A percentile compares a stretch with the other conserved stretches of the same genome.
phyloP scores from a whole-genome alignment of 2,797 vertebrate genomes.

The Jordanella pulchra region DNA sequence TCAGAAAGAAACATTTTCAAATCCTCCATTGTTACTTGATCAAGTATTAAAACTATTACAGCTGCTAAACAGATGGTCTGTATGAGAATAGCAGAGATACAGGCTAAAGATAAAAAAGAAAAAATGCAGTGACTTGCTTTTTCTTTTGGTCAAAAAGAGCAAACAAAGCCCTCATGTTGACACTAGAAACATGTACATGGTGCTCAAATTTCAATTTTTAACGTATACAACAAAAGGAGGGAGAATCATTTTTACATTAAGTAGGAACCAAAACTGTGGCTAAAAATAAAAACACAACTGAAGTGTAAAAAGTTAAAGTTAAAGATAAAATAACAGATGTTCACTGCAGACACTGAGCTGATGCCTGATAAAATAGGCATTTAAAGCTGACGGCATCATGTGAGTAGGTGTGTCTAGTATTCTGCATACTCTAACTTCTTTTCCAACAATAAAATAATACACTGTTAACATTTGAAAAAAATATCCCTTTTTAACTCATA shows the following conservation, averaged over 20 bases:
- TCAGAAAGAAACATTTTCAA: background rate
- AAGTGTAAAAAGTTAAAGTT: background rate
- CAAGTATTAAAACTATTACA: background rate
- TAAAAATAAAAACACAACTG: background rate
- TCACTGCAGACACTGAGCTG: background rate
- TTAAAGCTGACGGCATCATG: background rate
- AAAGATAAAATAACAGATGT: background rate
- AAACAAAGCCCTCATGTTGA: slow-evolving; percentile 52
- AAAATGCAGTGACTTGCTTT: slow-evolving; percentile 28
- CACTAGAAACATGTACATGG: slow-evolving; percentile 61
- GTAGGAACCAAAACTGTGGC: background rate
- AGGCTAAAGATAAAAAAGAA: slow-evolving; percentile 1
- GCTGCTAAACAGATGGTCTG: background rate
- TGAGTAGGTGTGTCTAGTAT: background rate
- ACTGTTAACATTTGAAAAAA: background rate
- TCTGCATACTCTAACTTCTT: background rate
- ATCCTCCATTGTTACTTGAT: background rate
- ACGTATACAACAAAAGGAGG: background rate
- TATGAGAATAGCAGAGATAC: background rate
- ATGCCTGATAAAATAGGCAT: background rate
- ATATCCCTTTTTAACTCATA: no score
- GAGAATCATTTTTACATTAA: background rate
- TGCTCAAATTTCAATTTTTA: slow-evolving; percentile 15
- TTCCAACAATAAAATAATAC: background rate
- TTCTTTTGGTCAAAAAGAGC: slow-evolving; percentile 23